Conservation (phyloP, 1,140 invertebrate species). For the Drosophila willistoni region DNA sequence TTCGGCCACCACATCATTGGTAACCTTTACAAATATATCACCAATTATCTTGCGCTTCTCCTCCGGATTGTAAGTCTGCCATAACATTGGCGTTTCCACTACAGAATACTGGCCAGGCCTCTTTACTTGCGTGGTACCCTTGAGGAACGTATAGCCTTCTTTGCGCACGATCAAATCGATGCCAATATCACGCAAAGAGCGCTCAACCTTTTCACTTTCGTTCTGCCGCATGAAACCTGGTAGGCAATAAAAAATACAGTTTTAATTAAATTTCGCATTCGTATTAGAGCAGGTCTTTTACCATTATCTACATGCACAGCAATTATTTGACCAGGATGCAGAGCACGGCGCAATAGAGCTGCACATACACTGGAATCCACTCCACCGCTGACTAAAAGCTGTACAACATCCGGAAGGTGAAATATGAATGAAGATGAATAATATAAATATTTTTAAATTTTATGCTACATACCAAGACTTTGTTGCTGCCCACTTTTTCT, state of each 20-base stretch:
- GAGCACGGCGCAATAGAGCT: slow-evolving; percentile 94
- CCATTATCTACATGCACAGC: slow-evolving; percentile 99
- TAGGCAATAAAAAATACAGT: neutral
- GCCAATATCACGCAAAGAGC: slow-evolving; percentile 93
- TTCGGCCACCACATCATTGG: slow-evolving; percentile 92
- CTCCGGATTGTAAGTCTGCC: slow-evolving; percentile 94
- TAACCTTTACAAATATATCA: slow-evolving; percentile 97
- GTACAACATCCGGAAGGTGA: neutral
- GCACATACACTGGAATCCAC: slow-evolving; percentile 99
- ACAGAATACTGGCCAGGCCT: slow-evolving; percentile 84
- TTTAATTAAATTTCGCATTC: slow-evolving; percentile 1
- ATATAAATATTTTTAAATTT: neutral
- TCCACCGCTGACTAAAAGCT: slow-evolving; percentile 97
- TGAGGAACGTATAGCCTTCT: slow-evolving; percentile 89
- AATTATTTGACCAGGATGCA: slow-evolving; percentile 95
- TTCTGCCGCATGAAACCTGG: slow-evolving; percentile 97
- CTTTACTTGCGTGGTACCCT: slow-evolving; percentile 90
- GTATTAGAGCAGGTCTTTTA: slow-evolving; percentile 39
- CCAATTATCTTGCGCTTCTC: slow-evolving; percentile 99
- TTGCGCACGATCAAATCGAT: slow-evolving; percentile 93
- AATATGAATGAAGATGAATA: neutral
- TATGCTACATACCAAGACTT: slow-evolving; percentile 92
- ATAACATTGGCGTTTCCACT: slow-evolving; percentile 93
- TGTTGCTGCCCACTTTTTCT: slow-evolving; percentile 94
- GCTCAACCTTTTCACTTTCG: slow-evolving; percentile 94